These are phyloP conservation scores for Hermodice carunculata DNA, from an alignment of 2,888 invertebrate species.

Conservation along the genomic window DNA sequence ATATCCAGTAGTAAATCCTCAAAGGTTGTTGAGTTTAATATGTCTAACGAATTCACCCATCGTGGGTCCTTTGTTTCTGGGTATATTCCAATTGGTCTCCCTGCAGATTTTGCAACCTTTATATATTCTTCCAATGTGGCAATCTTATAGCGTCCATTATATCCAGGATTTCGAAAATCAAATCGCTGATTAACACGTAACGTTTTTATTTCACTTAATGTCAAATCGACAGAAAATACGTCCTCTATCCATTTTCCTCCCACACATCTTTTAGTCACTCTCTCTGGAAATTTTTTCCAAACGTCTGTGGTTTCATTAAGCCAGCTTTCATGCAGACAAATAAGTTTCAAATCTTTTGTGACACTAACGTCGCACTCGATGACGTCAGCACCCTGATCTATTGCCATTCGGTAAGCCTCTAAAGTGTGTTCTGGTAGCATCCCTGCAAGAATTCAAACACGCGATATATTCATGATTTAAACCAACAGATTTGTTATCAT, in stretches of 20 bases:
- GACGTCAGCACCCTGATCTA: slow-evolving; percentile 44
- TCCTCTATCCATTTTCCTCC: slow-evolving; percentile 15
- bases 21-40: slow-evolving; percentile 24
- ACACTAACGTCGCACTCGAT: slow-evolving; percentile 44
- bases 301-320: slow-evolving; percentile 39
- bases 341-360: slow-evolving; percentile 36
- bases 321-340: slow-evolving; percentile 41
- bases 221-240: slow-evolving; percentile 44
- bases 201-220: slow-evolving; percentile 31
- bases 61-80: slow-evolving; percentile 39
- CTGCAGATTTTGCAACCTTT: slow-evolving; percentile 20
- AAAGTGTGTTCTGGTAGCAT: slow-evolving; percentile 44
- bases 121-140: slow-evolving; percentile 39
- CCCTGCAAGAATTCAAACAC: no score
- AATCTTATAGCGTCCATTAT: slow-evolving; percentile 29
- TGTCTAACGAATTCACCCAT: slow-evolving; percentile 32
- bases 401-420: slow-evolving; percentile 34
- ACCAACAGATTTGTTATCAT: no score
- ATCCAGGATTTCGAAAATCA: slow-evolving; percentile 28
- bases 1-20: slow-evolving; percentile 35
- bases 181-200: slow-evolving; percentile 30
- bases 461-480: no score
- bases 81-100: slow-evolving; percentile 36
- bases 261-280: slow-evolving; percentile 23
- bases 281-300: slow-evolving; percentile 15